These are phyloP conservation scores for Mormoops blainvillei DNA, from an alignment of 2,113 vertebrate genomes.

Conservation along the genomic window DNA sequence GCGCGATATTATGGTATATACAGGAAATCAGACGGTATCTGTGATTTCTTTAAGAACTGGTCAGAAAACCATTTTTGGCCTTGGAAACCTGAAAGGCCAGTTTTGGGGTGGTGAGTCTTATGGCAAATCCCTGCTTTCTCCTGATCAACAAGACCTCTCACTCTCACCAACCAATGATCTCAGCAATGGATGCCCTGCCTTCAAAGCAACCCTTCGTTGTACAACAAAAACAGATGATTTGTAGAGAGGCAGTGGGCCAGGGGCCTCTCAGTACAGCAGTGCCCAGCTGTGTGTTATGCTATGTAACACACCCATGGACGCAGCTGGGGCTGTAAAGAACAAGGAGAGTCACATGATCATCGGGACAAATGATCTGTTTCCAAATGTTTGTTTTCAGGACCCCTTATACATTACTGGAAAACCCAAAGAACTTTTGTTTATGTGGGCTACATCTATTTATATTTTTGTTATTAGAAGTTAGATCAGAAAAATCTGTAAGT, in stretches of 20 bases:
- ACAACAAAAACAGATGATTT: background rate
- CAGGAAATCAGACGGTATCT: background rate
- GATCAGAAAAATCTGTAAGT: background rate
- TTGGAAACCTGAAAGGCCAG: background rate
- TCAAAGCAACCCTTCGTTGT: background rate
- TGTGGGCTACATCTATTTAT: background rate
- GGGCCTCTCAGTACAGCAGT: background rate
- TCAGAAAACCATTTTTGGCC: background rate
- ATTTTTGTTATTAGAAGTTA: background rate
- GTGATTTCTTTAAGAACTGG: background rate
- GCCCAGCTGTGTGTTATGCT: background rate
- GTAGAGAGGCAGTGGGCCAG: background rate
- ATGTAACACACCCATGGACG: background rate
- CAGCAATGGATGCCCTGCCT: background rate
- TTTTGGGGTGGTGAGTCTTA: background rate
- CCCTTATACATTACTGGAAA: background rate
- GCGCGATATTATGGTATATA: background rate
- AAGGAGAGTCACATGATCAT: background rate
- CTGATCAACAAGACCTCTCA: background rate
- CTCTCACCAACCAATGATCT: background rate
- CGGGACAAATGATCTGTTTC: background rate
- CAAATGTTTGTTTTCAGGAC: background rate
- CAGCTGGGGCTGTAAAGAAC: background rate
- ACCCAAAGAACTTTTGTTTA: background rate
- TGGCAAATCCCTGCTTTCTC: background rate